phyloP scores from a whole-genome alignment of 2,888 invertebrate species.

The Emmelina monodactyla region DNA sequence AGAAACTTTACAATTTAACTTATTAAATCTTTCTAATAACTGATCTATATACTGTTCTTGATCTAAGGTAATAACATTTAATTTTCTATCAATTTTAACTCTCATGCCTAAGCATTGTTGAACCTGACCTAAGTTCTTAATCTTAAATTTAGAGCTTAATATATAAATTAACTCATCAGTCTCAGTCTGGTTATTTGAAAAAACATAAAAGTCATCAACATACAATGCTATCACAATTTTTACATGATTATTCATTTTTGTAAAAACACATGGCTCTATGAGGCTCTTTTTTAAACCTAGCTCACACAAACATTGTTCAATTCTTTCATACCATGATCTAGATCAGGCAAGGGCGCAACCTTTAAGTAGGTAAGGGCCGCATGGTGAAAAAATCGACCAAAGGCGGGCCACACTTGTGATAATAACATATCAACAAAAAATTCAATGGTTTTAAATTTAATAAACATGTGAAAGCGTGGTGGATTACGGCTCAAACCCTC shows the following conservation, averaged over 20 bases:
- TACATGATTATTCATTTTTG: slow-evolving; percentile 5
- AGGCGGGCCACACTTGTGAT: too few relatives aligned
- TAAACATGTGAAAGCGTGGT: too few relatives aligned
- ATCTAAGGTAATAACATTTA: slow-evolving; percentile 5
- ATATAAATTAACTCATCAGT: neutral
- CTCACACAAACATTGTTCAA: slow-evolving; percentile 7
- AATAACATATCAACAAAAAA: too few relatives aligned
- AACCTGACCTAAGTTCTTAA: neutral
- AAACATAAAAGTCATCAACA: slow-evolving; percentile 3
- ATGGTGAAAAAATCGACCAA: too few relatives aligned
- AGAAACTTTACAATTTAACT: neutral
- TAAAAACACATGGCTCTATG: slow-evolving; percentile 11
- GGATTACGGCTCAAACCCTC: too few relatives aligned
- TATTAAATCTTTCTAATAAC: slow-evolving; percentile 3
- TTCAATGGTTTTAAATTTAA: too few relatives aligned
- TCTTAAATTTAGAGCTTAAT: neutral
- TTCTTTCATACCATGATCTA: slow-evolving; percentile 16
- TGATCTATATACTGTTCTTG: slow-evolving; percentile 7
- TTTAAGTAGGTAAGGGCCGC: too few relatives aligned
- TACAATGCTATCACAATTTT: slow-evolving; percentile 5
- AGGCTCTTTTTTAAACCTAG: slow-evolving; percentile 7
- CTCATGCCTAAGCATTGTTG: neutral
- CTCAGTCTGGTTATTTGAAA: slow-evolving; percentile 1
- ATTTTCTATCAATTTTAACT: neutral
- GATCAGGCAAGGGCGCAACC: too few relatives aligned